These are phyloP conservation scores for Helogale parvula DNA, from an alignment of 2,113 vertebrate genomes.

Conservation along the genomic window DNA sequence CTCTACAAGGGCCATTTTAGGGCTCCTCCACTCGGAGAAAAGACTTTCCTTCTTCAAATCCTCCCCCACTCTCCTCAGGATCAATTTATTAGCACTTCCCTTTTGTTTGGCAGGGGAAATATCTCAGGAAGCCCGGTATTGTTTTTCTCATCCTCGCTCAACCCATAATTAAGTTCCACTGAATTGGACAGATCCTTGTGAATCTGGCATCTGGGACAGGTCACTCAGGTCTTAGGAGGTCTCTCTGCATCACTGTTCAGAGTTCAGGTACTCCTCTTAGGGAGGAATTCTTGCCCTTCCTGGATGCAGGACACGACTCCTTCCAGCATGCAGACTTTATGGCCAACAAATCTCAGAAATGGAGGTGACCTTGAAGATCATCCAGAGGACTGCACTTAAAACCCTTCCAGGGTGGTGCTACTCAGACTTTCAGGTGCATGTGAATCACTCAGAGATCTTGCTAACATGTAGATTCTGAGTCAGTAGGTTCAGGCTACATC, in stretches of 20 bases:
- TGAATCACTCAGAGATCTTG: neutral
- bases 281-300: neutral
- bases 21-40: neutral
- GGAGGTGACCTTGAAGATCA: neutral
- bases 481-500: no score
- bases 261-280: neutral
- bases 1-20: neutral
- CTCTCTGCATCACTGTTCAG: neutral
- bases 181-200: neutral
- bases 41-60: neutral
- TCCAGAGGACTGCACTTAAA: neutral
- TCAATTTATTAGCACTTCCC: neutral
- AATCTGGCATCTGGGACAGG: neutral
- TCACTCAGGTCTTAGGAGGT: neutral
- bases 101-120: neutral
- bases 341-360: neutral
- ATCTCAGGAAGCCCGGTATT: neutral
- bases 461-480: neutral
- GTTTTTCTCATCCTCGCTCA: neutral
- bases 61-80: accelerated
- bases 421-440: neutral
- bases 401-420: neutral
- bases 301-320: neutral
- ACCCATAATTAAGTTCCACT: neutral
- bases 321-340: neutral